Percentiles rank a stretch among this genome's conserved stretches.
Evolutionary conservation across 2,797 vertebrate genomes (phyloP).

Genomic region (Bucorvus abyssinicus): DNA sequence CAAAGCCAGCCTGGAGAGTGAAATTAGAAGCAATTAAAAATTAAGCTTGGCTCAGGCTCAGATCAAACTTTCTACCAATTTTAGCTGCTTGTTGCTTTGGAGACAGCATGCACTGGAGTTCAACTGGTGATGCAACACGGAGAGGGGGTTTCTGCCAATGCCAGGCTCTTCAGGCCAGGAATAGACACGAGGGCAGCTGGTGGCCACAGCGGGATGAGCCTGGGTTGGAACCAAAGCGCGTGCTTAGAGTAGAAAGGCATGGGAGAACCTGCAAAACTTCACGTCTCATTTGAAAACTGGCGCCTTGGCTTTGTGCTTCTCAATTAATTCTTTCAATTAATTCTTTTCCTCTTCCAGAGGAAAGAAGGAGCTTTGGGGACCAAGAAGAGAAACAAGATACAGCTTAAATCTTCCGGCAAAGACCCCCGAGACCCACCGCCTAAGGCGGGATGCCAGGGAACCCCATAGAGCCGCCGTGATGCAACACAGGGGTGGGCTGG

Average conservation of each 20-base stretch:
- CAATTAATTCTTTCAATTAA: neutral
- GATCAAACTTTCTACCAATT: conserved; percentile 53
- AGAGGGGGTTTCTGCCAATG: neutral
- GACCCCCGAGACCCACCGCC: neutral
- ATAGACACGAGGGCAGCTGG: neutral
- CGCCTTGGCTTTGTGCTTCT: neutral
- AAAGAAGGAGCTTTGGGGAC: neutral
- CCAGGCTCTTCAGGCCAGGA: neutral
- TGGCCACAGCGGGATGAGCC: neutral
- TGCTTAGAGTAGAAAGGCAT: neutral
- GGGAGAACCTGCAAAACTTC: neutral
- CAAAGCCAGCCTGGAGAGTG: neutral
- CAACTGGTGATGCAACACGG: neutral
- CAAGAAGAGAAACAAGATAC: neutral
- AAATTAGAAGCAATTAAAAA: conserved; percentile 64
- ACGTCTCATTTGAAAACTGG: neutral
- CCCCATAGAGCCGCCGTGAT: rapidly evolving
- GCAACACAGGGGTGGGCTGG: rapidly evolving
- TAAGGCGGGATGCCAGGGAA: neutral
- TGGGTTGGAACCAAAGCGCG: neutral
- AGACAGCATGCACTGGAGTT: neutral
- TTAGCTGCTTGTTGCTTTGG: conserved; percentile 45
- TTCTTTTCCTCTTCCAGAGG: neutral
- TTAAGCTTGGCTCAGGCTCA: conserved; percentile 55
- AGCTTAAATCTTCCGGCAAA: neutral